These are phyloP conservation scores for Sarcophaga variegata DNA, from an alignment of 2,888 invertebrate species.

Conservation along the genomic window DNA sequence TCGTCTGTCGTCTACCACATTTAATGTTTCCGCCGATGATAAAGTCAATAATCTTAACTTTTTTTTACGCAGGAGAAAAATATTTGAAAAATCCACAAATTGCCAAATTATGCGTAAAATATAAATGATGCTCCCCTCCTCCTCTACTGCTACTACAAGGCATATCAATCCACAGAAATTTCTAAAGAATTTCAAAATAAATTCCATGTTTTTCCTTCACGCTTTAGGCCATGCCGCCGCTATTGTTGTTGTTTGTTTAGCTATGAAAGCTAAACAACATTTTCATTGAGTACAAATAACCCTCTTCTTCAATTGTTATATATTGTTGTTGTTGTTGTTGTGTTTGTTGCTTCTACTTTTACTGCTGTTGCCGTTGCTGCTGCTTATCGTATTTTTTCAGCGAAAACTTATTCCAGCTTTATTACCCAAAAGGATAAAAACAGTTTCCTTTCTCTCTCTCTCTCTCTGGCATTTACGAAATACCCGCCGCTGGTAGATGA, in stretches of 20 bases:
- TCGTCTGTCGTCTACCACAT: not conserved
- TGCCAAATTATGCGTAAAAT: conserved; percentile 62
- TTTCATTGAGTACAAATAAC: conserved; percentile 39
- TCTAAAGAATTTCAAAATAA: conserved; percentile 38
- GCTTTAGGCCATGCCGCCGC: not conserved
- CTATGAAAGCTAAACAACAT: conserved; percentile 29
- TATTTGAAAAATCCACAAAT: conserved; percentile 42
- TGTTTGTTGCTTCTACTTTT: not conserved
- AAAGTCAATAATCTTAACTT: conserved; percentile 17
- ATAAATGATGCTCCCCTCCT: conserved; percentile 21
- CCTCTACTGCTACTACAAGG: not conserved
- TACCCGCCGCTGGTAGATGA: not conserved
- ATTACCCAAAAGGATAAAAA: conserved; percentile 4
- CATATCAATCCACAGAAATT: conserved; percentile 6
- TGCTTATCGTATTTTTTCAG: conserved; percentile 22
- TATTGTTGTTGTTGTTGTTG: not conserved
- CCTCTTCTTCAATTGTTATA: conserved; percentile 26
- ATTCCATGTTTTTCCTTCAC: not conserved
- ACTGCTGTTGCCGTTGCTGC: not conserved
- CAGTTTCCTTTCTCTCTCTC: not conserved
- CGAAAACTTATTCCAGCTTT: conserved; percentile 12
- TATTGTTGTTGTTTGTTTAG: not conserved
- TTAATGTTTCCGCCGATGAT: conserved; percentile 10
- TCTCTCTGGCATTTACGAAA: not conserved
- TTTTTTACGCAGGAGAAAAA: not conserved